Base-by-base conservation (phyloP, 1,140 invertebrate species). In the Teleogryllus occipitalis region DNA sequence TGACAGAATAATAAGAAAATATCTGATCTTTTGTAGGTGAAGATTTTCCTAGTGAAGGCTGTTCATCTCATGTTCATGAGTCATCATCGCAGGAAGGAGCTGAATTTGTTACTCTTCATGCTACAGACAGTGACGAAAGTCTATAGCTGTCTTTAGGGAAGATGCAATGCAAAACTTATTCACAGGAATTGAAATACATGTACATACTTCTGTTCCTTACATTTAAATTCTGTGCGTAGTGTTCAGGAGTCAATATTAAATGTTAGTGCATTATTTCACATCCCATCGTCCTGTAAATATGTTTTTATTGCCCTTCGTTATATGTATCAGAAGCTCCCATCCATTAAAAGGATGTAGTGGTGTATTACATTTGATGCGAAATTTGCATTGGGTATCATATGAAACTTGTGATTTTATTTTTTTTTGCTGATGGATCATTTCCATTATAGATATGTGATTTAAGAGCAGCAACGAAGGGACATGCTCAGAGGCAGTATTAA, bases 31-130 rank as follows among this genome's bases (percentile, higher is more conserved):
- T 78, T 74, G n/a, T 73, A 81, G 80, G 74, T 49, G 81, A 82
- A 77, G 81, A 80, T 21, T 79, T 75, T 39, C 80, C 81, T 7
- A 81, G 81, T 77, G 80, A 82, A 81, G 80, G 78, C 15, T 75
- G 80, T 48, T 81, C 78, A 22, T 47, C 76, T 15, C 80, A 74
- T 12, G 21, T 48, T n/a, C 76, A 77, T 77, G 76, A 77, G 8
- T 77, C 76, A 10, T 77, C 76, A 12, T 77, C 76, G 4, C 76
- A 77, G 76, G 76, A 77, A 54, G 76, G 76, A 47, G 76, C 76
- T n/a, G 76, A 78, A 22, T 79, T 79, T 79, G 78, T 79, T 75
- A 47, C 78, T 47, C 27, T 75, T 18, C 65, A 65, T 22, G 76
- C 47, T 18, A 65, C 76, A n/a, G 78, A 79, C 15, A 79, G 78